Evolutionary conservation across 2,113 vertebrate genomes (phyloP), one percentile per base, ranked within the genome.

Genomic region (Psammodynastes pulverulentus): DNA sequence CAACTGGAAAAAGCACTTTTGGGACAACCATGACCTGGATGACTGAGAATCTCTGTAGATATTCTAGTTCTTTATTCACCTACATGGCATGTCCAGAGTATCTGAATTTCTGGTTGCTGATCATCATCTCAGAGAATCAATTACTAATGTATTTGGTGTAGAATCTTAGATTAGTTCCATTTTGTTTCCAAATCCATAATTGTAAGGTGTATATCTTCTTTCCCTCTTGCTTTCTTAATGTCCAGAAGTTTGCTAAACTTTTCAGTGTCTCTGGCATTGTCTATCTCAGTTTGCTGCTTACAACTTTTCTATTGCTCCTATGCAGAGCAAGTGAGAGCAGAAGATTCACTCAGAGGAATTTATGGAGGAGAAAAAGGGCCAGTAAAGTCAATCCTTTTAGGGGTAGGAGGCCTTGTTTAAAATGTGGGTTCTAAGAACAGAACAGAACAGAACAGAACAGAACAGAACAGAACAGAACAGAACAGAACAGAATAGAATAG

Each of bases 301-400:
- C 93, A 96, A 93, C 94, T 62, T 91, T 94, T 97, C 24, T 94
- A 95, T 94, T 95, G 88, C 94, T 52, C 29, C 91, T 92, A 93
- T 94, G 90, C 87, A 91, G 93, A 92, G 91, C 26, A 58, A 48
- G 54, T 72, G 13, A 92, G 91, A 91, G 93, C 93, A 91, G 93
- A 95, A 96, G 93, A 96, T 96, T 97, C 96, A 96, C 94, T 94
- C 94, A 95, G 95, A 96, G 94, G 96, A 96, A 97, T 96, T 96
- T 96, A 93, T 86, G 91, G 48, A 8, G 86, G 7, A 92, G 89
- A 90, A 52, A 93, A 51, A 91, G 51, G 93, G 88, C 95, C 90
- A 91, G 91, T 94, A 96, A 96, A 92, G 2, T 3, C 3, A 90
- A 95, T 93, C 49, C 52, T 90, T 93, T 90, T 94, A 93, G 92